Percentiles rank a stretch among this genome's conserved stretches.
phyloP scores from a whole-genome alignment of 2,888 invertebrate species.

The Molorchus minor region DNA sequence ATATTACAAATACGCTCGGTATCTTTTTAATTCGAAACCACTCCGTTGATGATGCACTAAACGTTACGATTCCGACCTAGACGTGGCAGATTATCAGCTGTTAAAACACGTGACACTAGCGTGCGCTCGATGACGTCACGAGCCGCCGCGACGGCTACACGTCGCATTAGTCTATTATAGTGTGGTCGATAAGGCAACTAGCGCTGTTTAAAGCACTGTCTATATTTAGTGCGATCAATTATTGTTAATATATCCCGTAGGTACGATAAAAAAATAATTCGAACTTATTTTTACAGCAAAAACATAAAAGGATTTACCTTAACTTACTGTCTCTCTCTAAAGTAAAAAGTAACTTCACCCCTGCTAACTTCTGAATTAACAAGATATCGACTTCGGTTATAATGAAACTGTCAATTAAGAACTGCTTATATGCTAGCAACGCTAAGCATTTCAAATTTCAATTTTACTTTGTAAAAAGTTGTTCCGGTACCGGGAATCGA shows the following conservation, averaged over 20 bases:
- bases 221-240: conserved; percentile 8
- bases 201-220: conserved; percentile 13
- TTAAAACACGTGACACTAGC: conserved; percentile 42
- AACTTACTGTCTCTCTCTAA: too few species aligned
- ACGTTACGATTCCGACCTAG: conserved; percentile 21
- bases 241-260: too few species aligned
- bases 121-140: conserved; percentile 42
- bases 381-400: too few species aligned
- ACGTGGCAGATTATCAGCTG: conserved; percentile 41
- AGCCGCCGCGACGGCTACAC: conserved; percentile 44
- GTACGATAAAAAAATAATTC: too few species aligned
- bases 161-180: conserved; percentile 35
- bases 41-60: conserved; percentile 12
- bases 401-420: too few species aligned
- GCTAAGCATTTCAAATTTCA: too few species aligned
- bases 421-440: too few species aligned
- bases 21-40: conserved; percentile 9
- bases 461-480: conserved; percentile 44
- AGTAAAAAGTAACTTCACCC: too few species aligned
- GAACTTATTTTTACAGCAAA: too few species aligned
- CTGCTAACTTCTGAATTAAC: too few species aligned
- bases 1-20: neutral
- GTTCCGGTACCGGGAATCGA: conserved; percentile 77
- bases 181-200: conserved; percentile 39
- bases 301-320: too few species aligned